Conservation (phyloP, 2,797 vertebrate genomes). For the Parauchenoglanis punctatus region DNA sequence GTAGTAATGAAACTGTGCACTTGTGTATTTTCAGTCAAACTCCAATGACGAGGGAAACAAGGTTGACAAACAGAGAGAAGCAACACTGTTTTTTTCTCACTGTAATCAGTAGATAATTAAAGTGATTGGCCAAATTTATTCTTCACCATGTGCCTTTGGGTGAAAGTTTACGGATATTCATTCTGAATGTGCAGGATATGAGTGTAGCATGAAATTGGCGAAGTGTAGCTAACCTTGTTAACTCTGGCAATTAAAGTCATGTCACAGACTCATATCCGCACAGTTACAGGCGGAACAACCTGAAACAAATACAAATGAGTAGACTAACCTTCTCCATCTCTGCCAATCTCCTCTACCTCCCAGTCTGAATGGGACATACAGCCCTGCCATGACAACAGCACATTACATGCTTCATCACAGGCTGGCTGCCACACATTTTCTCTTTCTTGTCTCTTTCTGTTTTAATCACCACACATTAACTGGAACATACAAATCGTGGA, state of each 20-base stretch:
- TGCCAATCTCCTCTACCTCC: conserved; percentile 42
- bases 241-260: conserved; percentile 77
- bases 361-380: conserved; percentile 34
- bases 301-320: conserved; percentile 68
- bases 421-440: conserved; percentile 27
- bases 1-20: not conserved
- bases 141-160: conserved; percentile 65
- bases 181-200: conserved; percentile 68
- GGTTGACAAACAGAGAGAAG: conserved; percentile 6
- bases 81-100: conserved; percentile 56
- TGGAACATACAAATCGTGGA: conserved; percentile 24
- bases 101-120: conserved; percentile 68
- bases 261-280: conserved; percentile 69
- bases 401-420: conserved; percentile 39
- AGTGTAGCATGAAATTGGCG: conserved; percentile 63
- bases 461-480: conserved; percentile 36
- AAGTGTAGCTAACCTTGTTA: conserved; percentile 75
- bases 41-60: conserved; percentile 16
- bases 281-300: conserved; percentile 60
- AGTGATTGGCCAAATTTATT: conserved; percentile 73
- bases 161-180: conserved; percentile 69
- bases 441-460: conserved; percentile 32
- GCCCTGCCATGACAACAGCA: conserved; percentile 38
- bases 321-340: conserved; percentile 53
- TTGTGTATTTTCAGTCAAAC: not conserved